phyloP scores from a whole-genome alignment of 2,113 vertebrate species.

The Phaethornis superciliosus region DNA sequence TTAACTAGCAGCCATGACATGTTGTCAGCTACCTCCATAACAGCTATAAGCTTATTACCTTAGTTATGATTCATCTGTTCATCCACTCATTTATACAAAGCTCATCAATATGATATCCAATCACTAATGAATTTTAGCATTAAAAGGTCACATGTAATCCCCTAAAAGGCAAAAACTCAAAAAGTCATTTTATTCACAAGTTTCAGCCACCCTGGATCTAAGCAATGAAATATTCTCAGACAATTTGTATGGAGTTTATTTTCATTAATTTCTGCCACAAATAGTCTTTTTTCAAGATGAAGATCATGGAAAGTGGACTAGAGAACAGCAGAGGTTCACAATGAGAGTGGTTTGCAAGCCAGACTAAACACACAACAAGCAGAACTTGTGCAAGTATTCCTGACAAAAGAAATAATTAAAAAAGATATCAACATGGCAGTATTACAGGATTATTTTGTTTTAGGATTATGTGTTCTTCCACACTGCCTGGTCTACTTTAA shows the following conservation, averaged over 20 bases:
- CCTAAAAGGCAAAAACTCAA: not conserved
- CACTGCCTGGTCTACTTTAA: not conserved
- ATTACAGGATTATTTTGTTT: not conserved
- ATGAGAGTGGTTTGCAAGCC: not conserved
- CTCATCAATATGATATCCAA: slow-evolving; percentile 38
- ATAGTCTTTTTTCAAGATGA: not conserved
- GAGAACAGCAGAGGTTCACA: not conserved
- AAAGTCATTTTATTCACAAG: not conserved
- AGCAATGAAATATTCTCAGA: not conserved
- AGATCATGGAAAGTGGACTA: not conserved
- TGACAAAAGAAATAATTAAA: not conserved
- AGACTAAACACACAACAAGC: not conserved
- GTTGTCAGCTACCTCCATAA: not conserved
- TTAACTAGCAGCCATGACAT: not conserved
- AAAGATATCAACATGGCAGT: not conserved
- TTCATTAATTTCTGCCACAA: not conserved
- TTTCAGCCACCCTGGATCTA: not conserved
- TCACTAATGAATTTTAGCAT: slow-evolving; percentile 2
- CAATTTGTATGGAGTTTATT: slow-evolving; percentile 6
- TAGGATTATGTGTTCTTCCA: not conserved
- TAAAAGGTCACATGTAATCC: not conserved
- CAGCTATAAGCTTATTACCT: slow-evolving; percentile 21
- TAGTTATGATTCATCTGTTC: slow-evolving; percentile 3
- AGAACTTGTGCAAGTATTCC: not conserved
- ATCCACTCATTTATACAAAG: not conserved